Percentiles rank a stretch among this genome's conserved stretches.
Evolutionary conservation across 2,888 invertebrate genomes (phyloP).

Genomic region (Sphaerophoria rueppellii): DNA sequence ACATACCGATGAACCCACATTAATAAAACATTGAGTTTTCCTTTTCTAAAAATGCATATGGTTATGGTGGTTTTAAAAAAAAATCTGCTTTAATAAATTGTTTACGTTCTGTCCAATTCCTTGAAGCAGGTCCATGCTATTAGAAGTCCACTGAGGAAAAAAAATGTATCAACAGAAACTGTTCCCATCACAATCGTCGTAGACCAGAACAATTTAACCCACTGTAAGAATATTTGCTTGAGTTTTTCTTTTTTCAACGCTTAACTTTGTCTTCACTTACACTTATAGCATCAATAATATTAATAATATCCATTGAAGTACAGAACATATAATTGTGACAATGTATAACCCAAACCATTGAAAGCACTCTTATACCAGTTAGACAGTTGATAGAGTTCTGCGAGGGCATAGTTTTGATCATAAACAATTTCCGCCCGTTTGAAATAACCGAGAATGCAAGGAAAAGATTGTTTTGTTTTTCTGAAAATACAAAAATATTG

Average conservation of each 20-base stretch:
- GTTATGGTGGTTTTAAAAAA: neutral
- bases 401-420: constrained; percentile 25
- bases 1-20: constrained; percentile 75
- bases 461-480: constrained; percentile 4
- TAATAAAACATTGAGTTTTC: constrained; percentile 61
- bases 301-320: neutral
- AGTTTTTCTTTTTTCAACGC: neutral
- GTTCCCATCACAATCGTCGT: constrained; percentile 78
- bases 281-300: neutral
- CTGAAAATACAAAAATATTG: constrained; percentile 18
- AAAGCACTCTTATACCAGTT: constrained; percentile 52
- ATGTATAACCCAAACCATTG: constrained; percentile 48
- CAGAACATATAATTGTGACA: constrained; percentile 38
- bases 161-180: constrained; percentile 84
- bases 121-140: constrained; percentile 77
- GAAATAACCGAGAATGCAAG: constrained; percentile 47
- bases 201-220: constrained; percentile 50
- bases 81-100: neutral
- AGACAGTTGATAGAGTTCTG: constrained; percentile 35
- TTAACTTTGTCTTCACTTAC: constrained; percentile 14
- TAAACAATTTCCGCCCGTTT: constrained; percentile 50
- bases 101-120: constrained; percentile 69
- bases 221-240: constrained; percentile 44
- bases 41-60: constrained; percentile 28
- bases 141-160: constrained; percentile 84